Evolutionary conservation across 2,113 vertebrate species (phyloP).

Genomic region (Noctilio leporinus): DNA sequence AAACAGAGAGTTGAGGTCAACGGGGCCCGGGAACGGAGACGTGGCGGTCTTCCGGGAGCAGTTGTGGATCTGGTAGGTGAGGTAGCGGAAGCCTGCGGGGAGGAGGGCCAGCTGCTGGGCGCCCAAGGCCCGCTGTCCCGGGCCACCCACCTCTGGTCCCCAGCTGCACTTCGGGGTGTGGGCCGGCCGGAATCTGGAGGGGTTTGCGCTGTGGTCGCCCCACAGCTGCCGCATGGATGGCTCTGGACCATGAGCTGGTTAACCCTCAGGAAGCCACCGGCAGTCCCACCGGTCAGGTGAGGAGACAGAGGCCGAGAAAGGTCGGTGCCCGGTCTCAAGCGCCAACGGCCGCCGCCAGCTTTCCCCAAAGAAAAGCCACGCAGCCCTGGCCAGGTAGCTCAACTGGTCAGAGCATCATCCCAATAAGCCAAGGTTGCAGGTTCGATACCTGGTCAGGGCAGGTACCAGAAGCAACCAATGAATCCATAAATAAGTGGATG

Average conservation of each 20-base stretch:
- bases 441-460: too few species aligned
- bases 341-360: accelerated
- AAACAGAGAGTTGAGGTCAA: slow-evolving; percentile 88
- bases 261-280: accelerated
- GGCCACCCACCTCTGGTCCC: too few species aligned
- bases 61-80: slow-evolving; percentile 91
- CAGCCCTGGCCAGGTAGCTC: too few species aligned
- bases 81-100: slow-evolving; percentile 86
- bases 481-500: too few species aligned
- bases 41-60: slow-evolving; percentile 87
- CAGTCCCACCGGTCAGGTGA: not conserved
- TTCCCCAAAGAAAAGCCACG: not conserved
- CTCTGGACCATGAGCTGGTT: too few species aligned
- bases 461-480: too few species aligned
- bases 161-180: too few species aligned
- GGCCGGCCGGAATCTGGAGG: too few species aligned
- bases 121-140: too few species aligned
- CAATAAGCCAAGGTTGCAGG: too few species aligned
- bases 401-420: too few species aligned
- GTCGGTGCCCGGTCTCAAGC: accelerated
- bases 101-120: too few species aligned
- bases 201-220: accelerated
- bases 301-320: not conserved
- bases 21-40: slow-evolving; percentile 84
- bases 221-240: accelerated